Percentiles rank a stretch among this genome's conserved stretches.
phyloP scores from a whole-genome alignment of 2,113 vertebrate species.

The Meriones unguiculatus region DNA sequence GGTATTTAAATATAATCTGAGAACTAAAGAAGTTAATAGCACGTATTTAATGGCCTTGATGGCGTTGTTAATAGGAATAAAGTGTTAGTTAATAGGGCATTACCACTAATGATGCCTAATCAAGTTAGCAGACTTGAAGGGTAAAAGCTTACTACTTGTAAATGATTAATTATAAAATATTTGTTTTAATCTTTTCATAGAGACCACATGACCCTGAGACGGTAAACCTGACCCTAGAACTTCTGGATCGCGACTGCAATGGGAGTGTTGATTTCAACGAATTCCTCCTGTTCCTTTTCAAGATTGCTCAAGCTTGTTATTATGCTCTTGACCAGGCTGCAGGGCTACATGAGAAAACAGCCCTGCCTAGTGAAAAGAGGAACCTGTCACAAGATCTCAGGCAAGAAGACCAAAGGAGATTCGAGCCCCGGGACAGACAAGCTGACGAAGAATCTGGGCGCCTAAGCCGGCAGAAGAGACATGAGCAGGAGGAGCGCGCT shows the following conservation, averaged over 20 bases:
- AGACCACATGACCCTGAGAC: conserved; percentile 84
- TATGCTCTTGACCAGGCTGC: conserved; percentile 46
- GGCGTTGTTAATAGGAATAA: not conserved
- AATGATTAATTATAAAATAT: not conserved
- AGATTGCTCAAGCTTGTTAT: conserved; percentile 85
- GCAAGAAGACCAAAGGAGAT: conserved; percentile 60
- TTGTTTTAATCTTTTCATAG: conserved; percentile 69
- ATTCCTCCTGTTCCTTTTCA: conserved; percentile 85
- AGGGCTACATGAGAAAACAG: conserved; percentile 10
- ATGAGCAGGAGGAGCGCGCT: conserved; percentile 40
- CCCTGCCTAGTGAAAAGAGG: not conserved
- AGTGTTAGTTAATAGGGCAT: not conserved
- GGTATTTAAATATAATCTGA: not conserved
- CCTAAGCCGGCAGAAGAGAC: conserved; percentile 26
- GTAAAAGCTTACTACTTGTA: conserved; percentile 10
- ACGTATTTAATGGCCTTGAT: not conserved
- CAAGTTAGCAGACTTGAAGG: not conserved
- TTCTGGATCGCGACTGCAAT: conserved; percentile 85
- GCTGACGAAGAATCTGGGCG: conserved; percentile 50
- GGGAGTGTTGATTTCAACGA: conserved; percentile 83
- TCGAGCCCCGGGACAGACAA: conserved; percentile 1
- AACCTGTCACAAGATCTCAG: conserved; percentile 5
- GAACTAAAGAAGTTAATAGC: conserved; percentile 6
- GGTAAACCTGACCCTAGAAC: conserved; percentile 81
- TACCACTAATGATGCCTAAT: conserved; percentile 17